Base-by-base conservation (phyloP, 1,140 invertebrate species). In the Dysdera silvatica region DNA sequence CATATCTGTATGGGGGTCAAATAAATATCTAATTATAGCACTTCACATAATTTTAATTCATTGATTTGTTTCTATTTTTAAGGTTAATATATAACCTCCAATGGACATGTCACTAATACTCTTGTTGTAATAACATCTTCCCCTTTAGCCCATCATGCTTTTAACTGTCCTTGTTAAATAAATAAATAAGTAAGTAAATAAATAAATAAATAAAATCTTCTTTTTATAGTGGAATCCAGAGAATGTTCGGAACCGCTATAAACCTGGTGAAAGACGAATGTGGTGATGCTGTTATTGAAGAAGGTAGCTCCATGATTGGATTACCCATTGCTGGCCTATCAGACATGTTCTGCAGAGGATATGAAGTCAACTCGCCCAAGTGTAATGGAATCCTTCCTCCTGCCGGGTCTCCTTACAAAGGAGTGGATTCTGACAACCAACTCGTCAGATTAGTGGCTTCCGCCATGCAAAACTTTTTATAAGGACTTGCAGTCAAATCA, bases 281-380 rank as follows among this genome's bases (percentile, higher is more conserved):
- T n/a, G 61, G 61, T 3, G 35, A 63, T 7, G 53, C 16, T 8
- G 53, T 63, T 6, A 16, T 63, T 14, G 53, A 63, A 0, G 52
- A 63, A 48, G 61, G 61, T 12, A n/a, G 45, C 16, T 31, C 28
- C 14, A 2, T 63, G 41, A 63, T 63, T n/a, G 61, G 61, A 4
- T 37, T 63, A 53, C 56, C 61, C 1, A 43, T 35, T n/a, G 48
- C 61, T 26, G 51, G 52, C 33, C 6, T 63, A 14, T 55, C 52
- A 12, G 61, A 63, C 33, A 33, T 63, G 10, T 63, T 63, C 52
- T 63, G 61, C 61, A 48, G 45, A 48, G 61, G 61, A 12, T 63
- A 63, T 18, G 35, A 33, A 14, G 52, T 43, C 1, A 53, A 47
- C 24, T 28, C 52, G 4, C 32, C 61, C 5, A 37, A 41, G 14